Conservation (phyloP, 2,113 vertebrate species). For the Ivindomyrus marchei region DNA sequence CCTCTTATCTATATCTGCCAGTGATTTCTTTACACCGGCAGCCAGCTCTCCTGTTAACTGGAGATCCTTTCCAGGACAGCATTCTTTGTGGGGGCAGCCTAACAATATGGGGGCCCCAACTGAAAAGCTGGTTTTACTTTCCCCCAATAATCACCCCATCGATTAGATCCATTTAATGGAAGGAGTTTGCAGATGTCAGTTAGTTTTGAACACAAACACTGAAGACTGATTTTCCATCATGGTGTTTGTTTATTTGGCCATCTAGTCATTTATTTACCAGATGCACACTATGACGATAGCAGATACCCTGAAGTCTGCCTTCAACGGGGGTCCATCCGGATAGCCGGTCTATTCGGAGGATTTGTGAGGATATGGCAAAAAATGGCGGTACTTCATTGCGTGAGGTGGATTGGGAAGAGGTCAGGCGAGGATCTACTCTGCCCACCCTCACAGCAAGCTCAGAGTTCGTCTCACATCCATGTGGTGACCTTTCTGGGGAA, state of each 20-base stretch:
- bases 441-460: not conserved
- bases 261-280: not conserved
- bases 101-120: not conserved
- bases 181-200: not conserved
- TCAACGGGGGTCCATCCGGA: not conserved
- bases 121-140: not conserved
- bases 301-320: not conserved
- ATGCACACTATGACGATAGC: not conserved
- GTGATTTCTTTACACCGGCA: not conserved
- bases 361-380: not conserved
- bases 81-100: not conserved
- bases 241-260: not conserved
- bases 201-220: not conserved
- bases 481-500: not conserved
- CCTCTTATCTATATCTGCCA: not conserved
- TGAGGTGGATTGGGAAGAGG: not conserved
- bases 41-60: not conserved
- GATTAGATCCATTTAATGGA: constrained; percentile 1
- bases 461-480: not conserved
- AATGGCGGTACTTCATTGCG: not conserved
- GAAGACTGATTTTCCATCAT: not conserved
- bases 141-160: not conserved
- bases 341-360: not conserved
- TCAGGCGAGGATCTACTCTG: not conserved
- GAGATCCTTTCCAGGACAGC: not conserved